Percentiles rank a stretch among this genome's conserved stretches.
These are phyloP conservation scores for Crotalus horridus DNA, from an alignment of 2,113 vertebrate genomes.

Conservation along the genomic window DNA sequence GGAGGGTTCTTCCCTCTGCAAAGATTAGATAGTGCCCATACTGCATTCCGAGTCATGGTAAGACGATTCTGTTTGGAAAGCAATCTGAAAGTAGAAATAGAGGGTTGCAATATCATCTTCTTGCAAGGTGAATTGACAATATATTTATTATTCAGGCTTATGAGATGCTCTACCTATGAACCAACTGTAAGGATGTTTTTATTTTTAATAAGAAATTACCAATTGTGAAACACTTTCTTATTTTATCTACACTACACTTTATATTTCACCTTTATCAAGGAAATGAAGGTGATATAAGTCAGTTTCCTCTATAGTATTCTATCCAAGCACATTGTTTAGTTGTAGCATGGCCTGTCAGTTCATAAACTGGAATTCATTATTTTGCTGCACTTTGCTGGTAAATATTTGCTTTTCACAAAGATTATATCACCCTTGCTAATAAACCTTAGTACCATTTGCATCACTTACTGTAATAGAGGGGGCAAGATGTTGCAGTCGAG, in stretches of 20 bases:
- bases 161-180: background rate
- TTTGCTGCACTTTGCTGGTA: background rate
- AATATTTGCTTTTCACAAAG: background rate
- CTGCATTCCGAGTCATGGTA: conserved; percentile 96
- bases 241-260: background rate
- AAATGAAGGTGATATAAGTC: background rate
- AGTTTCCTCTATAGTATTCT: background rate
- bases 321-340: background rate
- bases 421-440: background rate
- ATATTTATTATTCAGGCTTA: background rate
- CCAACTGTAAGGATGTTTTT: background rate
- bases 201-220: background rate
- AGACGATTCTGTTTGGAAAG: conserved; percentile 96
- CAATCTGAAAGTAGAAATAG: conserved; percentile 71
- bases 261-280: background rate
- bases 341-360: background rate
- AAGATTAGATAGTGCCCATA: conserved; percentile 97
- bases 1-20: conserved; percentile 98
- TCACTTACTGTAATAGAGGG: conserved; percentile 92
- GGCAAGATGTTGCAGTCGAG: conserved; percentile 96
- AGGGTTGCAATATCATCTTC: background rate
- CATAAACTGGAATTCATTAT: background rate
- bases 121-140: background rate
- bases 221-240: background rate
- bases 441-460: background rate